Evolutionary conservation across 2,113 vertebrate genomes (phyloP), one percentile per base, ranked within the genome.

Genomic region (Trachemys scripta): DNA sequence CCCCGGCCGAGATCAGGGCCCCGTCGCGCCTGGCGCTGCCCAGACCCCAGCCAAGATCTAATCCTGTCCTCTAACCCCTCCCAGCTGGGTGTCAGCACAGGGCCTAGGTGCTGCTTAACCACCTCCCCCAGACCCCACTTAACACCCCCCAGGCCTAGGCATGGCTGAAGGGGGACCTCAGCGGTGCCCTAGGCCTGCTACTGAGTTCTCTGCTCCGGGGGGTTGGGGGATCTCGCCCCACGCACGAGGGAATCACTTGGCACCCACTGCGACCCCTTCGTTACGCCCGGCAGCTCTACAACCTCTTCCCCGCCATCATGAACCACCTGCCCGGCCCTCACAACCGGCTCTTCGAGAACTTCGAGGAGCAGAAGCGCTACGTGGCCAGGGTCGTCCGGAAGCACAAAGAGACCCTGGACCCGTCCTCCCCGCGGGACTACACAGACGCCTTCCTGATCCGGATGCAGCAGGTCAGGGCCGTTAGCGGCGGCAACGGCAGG

Each of bases 391-490:
- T 97, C 75, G 96, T 98, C 86, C 87, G 92, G 38, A 51, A 95
- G 22, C 97, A 96, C 82, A 92, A 95, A 49, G 27, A 59, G 22
- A 96, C 95, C 0, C 87, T 97, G 78, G 96, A 97, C 20, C 92
- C 90, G 42, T 94, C 62, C 6, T 87, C 82, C 16, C 97, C 97
- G 0, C 56, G 91, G 75, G 25, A 98, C 84, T 98, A 97, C 83
- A 97, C 97, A 6, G 96, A 98, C 75, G 85, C 91, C 38, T 98
- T 98, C 84, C 97, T 98, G 49, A 90, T 97, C 85, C 97, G 65
- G n/a, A 97, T 97, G 88, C 76, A 87, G 42, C 81, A 98, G 97
- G 97, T 98, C 3, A 79, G 51, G 10, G 29, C 3, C 2, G 6
- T n/a, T 47, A 22, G 20, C 59, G 16, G 6, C 31, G 7, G 6